Conservation (phyloP, 2,888 invertebrate genomes). For the Ectemnius cavifrons region DNA sequence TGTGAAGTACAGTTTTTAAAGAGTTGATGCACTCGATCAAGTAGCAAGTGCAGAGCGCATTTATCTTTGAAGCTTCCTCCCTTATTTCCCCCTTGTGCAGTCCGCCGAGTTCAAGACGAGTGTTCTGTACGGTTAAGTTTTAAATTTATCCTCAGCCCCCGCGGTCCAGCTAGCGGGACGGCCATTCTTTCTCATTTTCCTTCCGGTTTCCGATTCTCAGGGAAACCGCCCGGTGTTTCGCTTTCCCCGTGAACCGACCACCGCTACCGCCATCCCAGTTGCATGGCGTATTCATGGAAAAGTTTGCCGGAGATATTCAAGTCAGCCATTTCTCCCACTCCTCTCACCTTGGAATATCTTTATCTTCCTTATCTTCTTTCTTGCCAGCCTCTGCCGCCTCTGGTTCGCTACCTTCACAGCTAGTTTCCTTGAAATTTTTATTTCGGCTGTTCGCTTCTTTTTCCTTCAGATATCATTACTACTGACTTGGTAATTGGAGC, state of each 20-base stretch:
- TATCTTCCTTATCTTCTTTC: constrained; percentile 11
- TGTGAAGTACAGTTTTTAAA: too few relatives aligned
- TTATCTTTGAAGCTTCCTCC: too few relatives aligned
- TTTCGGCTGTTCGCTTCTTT: background rate
- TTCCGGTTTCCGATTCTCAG: constrained; percentile 40
- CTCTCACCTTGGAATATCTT: constrained; percentile 13
- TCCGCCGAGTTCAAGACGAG: too few relatives aligned
- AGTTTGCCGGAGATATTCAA: constrained; percentile 65
- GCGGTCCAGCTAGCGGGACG: constrained; percentile 18
- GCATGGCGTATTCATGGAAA: constrained; percentile 68
- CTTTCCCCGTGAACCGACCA: constrained; percentile 32
- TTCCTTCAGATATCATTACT: background rate
- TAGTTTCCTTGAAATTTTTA: background rate
- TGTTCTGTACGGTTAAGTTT: constrained; percentile 26
- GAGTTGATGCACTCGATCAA: too few relatives aligned
- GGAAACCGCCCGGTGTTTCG: constrained; percentile 54
- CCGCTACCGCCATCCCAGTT: constrained; percentile 26
- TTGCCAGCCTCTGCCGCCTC: constrained; percentile 16
- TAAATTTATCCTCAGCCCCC: constrained; percentile 29
- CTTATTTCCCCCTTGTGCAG: too few relatives aligned
- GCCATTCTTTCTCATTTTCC: constrained; percentile 31
- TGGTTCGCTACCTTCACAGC: constrained; percentile 14
- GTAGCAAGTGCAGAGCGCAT: too few relatives aligned
- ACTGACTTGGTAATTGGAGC: too few relatives aligned
- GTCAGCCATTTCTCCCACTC: constrained; percentile 51